Conservation (phyloP, 2,797 vertebrate genomes). For the Myiothlypis coronata region DNA sequence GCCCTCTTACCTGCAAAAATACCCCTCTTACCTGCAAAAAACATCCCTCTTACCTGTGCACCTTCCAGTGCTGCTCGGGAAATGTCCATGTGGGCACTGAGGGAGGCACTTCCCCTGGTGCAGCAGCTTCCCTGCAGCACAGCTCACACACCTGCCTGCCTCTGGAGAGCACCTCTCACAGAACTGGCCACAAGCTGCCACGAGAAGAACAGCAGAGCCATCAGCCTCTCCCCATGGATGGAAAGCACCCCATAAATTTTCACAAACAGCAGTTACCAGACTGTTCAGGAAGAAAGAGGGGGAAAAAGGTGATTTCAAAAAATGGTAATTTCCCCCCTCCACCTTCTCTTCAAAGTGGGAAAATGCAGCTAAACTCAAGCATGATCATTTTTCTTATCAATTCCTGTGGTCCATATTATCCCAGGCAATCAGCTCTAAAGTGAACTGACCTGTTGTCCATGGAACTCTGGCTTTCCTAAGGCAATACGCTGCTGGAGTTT, state of each 20-base stretch:
- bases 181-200: conserved; percentile 83
- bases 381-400: not conserved
- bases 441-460: not conserved
- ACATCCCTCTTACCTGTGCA: conserved; percentile 81
- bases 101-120: conserved; percentile 81
- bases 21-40: not conserved
- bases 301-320: accelerated
- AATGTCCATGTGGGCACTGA: conserved; percentile 81
- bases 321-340: accelerated
- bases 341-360: not conserved
- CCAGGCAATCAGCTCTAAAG: not conserved
- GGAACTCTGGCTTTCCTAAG: not conserved
- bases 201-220: not conserved
- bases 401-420: not conserved
- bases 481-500: not conserved
- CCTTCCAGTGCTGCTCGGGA: conserved; percentile 67
- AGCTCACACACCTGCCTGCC: conserved; percentile 80
- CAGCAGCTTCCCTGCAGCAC: conserved; percentile 74
- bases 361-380: not conserved
- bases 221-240: not conserved
- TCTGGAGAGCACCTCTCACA: conserved; percentile 85
- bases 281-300: not conserved
- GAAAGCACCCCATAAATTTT: not conserved
- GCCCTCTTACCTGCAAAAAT: not conserved
- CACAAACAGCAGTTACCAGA: not conserved